These are phyloP conservation scores for Thalassoma bifasciatum DNA, from an alignment of 2,113 vertebrate species.

Conservation along the genomic window DNA sequence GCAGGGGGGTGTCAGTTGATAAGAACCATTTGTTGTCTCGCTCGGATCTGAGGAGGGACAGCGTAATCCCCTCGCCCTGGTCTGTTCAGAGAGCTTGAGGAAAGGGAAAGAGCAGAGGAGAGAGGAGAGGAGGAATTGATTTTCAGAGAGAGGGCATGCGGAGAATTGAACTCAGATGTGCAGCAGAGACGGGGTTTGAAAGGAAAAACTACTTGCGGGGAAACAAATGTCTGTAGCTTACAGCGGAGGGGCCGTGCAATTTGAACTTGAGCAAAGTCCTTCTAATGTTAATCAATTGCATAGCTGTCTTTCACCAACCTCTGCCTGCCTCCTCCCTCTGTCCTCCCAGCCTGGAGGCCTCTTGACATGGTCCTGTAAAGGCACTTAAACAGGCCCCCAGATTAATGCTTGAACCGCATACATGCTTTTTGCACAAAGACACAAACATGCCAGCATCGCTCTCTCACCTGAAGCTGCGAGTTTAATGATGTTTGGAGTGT, in stretches of 20 bases:
- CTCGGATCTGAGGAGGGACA: slow-evolving; percentile 76
- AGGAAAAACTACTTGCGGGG: slow-evolving; percentile 70
- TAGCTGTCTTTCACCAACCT: slow-evolving; percentile 72
- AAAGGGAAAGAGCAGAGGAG: slow-evolving; percentile 69
- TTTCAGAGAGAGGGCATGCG: slow-evolving; percentile 73
- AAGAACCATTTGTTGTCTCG: slow-evolving; percentile 81
- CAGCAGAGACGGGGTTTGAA: slow-evolving; percentile 66
- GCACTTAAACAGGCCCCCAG: slow-evolving; percentile 69
- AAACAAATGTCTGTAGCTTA: slow-evolving; percentile 80
- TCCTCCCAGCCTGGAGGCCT: slow-evolving; percentile 64
- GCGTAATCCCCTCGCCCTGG: slow-evolving; percentile 75
- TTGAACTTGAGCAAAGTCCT: slow-evolving; percentile 76
- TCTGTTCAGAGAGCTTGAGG: slow-evolving; percentile 72
- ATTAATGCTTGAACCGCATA: slow-evolving; percentile 46
- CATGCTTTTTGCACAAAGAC: slow-evolving; percentile 31
- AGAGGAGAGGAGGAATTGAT: slow-evolving; percentile 76
- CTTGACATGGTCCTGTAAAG: slow-evolving; percentile 66
- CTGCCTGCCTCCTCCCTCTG: slow-evolving; percentile 31
- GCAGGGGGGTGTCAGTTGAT: slow-evolving; percentile 76
- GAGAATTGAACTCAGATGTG: slow-evolving; percentile 82
- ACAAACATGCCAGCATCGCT: slow-evolving; percentile 33
- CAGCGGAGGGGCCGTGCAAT: slow-evolving; percentile 66
- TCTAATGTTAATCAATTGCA: slow-evolving; percentile 80
- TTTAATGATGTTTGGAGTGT: slow-evolving; percentile 71
- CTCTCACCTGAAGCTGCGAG: slow-evolving; percentile 69